Evolutionary conservation across 2,888 invertebrate genomes (phyloP).

Genomic region (Drosophila siamana): DNA sequence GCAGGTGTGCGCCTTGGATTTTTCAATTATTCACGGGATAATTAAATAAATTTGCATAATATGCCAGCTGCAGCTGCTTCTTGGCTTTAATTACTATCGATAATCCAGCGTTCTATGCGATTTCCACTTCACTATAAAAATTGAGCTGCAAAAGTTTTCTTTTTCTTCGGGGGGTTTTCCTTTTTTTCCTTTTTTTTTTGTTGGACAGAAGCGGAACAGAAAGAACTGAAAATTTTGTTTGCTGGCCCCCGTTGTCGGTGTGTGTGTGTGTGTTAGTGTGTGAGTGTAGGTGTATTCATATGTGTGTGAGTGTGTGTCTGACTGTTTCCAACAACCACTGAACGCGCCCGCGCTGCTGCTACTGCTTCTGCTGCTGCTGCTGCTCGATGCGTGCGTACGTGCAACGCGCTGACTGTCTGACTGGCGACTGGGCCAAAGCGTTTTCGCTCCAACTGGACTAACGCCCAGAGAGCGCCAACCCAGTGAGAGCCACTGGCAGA

Average conservation of each 20-base stretch:
- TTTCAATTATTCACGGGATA: slow-evolving; percentile 68
- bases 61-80: slow-evolving; percentile 9
- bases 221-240: slow-evolving; percentile 72
- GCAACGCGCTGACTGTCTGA: slow-evolving; percentile 77
- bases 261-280: slow-evolving; percentile 28
- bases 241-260: slow-evolving; percentile 48
- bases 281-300: slow-evolving; percentile 22
- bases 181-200: slow-evolving; percentile 18
- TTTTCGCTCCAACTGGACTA: slow-evolving; percentile 40
- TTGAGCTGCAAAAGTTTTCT: slow-evolving; percentile 35
- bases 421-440: slow-evolving; percentile 66
- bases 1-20: slow-evolving; percentile 78
- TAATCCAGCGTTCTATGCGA: slow-evolving; percentile 6
- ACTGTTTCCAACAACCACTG: slow-evolving; percentile 76
- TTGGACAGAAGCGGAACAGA: slow-evolving; percentile 52
- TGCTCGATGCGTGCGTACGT: slow-evolving; percentile 74
- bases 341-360: slow-evolving; percentile 73
- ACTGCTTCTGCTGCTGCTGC: slow-evolving; percentile 59
- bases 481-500: neutral
- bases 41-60: slow-evolving; percentile 60
- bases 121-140: slow-evolving; percentile 13
- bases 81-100: slow-evolving; percentile 5
- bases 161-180: slow-evolving; percentile 23
- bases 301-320: slow-evolving; percentile 55
- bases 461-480: slow-evolving; percentile 42